These are phyloP conservation scores for Listronotus oregonensis DNA, from an alignment of 1,140 invertebrate species.

Conservation along the genomic window DNA sequence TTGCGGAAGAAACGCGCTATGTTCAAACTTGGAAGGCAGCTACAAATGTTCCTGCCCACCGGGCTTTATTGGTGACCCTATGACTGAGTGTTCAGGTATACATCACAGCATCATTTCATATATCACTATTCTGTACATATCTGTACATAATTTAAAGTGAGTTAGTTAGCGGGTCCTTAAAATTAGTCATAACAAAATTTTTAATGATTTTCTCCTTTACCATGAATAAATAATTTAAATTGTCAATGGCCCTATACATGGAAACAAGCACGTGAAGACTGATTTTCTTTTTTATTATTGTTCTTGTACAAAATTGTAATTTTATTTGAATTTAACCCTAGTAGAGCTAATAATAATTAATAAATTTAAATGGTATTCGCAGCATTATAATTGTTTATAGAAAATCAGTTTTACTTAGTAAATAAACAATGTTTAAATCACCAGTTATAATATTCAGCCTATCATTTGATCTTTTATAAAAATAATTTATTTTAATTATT, in stretches of 20 bases:
- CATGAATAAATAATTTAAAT: background rate
- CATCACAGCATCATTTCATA: background rate
- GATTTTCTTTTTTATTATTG: constrained; percentile 46
- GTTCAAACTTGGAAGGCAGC: constrained; percentile 72
- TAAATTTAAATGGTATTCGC: constrained; percentile 6
- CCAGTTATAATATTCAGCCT: background rate
- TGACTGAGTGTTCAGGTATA: constrained; percentile 70
- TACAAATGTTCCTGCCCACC: constrained; percentile 77
- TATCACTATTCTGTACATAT: constrained; percentile 42
- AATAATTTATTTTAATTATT: background rate
- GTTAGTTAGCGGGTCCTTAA: constrained; percentile 18
- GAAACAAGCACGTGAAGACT: constrained; percentile 52
- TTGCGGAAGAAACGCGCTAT: constrained; percentile 75
- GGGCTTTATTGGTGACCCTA: constrained; percentile 77
- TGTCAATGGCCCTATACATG: constrained; percentile 13
- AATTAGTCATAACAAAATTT: background rate
- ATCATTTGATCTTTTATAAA: background rate
- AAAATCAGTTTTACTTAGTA: constrained; percentile 19
- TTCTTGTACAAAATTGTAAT: constrained; percentile 38
- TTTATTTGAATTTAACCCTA: constrained; percentile 31
- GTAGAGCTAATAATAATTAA: constrained; percentile 6
- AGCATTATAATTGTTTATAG: constrained; percentile 7
- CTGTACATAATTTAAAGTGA: constrained; percentile 34
- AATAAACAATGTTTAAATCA: background rate
- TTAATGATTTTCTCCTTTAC: background rate